Evolutionary conservation across 2,113 vertebrate species (phyloP).

Genomic region (Stegastes partitus): DNA sequence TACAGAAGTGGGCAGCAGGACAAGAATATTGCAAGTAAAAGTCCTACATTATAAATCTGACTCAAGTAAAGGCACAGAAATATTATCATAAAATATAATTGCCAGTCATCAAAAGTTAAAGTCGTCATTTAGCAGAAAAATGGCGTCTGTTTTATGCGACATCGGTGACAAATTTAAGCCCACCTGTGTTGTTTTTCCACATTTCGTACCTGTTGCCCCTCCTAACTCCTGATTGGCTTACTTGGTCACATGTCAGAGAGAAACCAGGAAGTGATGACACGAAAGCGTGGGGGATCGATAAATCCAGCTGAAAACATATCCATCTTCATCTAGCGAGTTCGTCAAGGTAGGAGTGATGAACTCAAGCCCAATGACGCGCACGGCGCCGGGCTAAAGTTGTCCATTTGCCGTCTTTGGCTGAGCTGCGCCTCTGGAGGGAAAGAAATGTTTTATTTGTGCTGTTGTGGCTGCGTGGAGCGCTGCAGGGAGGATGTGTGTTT

Average conservation of each 20-base stretch:
- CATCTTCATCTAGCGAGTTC: background rate
- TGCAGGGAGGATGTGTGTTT: no score
- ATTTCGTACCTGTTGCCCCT: background rate
- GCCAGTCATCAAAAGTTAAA: no score
- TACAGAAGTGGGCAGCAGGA: no score
- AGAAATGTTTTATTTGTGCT: no score
- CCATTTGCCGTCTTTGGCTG: no score
- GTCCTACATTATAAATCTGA: background rate
- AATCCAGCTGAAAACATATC: background rate
- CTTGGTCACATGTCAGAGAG: slow-evolving; percentile 11
- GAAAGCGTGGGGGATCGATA: background rate
- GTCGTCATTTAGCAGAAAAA: background rate
- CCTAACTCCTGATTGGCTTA: slow-evolving; percentile 6
- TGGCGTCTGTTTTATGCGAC: background rate
- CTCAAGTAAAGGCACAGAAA: no score
- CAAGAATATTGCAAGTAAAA: background rate
- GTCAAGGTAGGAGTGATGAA: background rate
- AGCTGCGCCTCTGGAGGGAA: no score
- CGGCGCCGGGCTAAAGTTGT: no score
- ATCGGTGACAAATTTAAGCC: no score
- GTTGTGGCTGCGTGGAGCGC: no score
- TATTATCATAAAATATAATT: no score
- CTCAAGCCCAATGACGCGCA: no score
- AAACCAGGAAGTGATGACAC: slow-evolving; percentile 22
- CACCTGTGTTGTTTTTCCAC: background rate